Evolutionary conservation across 2,113 vertebrate species (phyloP).

Genomic region (Nymphicus hollandicus): DNA sequence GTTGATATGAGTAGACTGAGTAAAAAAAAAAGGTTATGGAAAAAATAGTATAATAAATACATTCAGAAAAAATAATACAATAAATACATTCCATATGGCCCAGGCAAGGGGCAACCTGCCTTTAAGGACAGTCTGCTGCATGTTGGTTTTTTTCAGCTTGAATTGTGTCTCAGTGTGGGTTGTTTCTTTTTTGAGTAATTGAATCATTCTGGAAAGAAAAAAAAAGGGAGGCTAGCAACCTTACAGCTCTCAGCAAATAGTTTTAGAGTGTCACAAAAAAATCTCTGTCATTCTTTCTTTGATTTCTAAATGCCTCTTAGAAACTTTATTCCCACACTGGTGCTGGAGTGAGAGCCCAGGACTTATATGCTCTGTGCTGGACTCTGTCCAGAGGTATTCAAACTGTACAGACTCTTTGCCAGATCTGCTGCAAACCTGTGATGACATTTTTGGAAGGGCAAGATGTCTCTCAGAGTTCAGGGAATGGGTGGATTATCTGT

Average conservation of each 20-base stretch:
- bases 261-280: conserved; percentile 1
- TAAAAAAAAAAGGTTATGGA: neutral
- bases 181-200: neutral
- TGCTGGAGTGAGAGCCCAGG: neutral
- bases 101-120: neutral
- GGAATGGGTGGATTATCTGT: conserved; percentile 15
- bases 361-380: neutral
- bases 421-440: conserved; percentile 29
- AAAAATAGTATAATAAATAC: neutral
- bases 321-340: conserved; percentile 47
- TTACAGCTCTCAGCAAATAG: conserved; percentile 23
- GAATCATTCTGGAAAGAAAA: neutral
- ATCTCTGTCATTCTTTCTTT: conserved; percentile 38
- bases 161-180: neutral
- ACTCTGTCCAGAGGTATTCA: conserved; percentile 14
- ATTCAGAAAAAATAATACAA: neutral
- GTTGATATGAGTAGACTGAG: neutral
- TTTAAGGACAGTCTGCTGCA: neutral
- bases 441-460: conserved; percentile 59
- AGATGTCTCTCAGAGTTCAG: conserved; percentile 45
- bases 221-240: neutral
- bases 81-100: neutral
- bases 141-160: neutral
- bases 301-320: conserved; percentile 4
- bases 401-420: neutral